These are phyloP conservation scores for Neoniphon sammara DNA, from an alignment of 2,797 vertebrate species.

Conservation along the genomic window DNA sequence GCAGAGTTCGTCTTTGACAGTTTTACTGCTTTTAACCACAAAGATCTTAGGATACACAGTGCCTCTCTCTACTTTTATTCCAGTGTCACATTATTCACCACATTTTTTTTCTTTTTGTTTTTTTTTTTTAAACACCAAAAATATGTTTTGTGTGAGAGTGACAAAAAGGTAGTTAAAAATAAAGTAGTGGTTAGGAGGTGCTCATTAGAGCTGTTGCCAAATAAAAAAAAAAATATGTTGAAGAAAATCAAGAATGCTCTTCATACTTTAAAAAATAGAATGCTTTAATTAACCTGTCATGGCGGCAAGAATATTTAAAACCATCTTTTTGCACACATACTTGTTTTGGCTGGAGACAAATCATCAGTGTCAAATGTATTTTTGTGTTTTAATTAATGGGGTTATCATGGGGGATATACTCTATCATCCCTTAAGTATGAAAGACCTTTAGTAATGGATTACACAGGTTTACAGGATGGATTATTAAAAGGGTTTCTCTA, in stretches of 20 bases:
- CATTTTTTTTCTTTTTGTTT: neutral
- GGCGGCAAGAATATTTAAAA: conserved; percentile 37
- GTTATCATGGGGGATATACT: conserved; percentile 28
- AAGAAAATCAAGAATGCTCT: conserved; percentile 1
- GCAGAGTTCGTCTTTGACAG: conserved; percentile 26
- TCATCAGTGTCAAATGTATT: conserved; percentile 20
- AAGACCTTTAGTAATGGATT: conserved; percentile 59
- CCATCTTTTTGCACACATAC: conserved; percentile 10
- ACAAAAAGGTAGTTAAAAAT: conserved; percentile 64
- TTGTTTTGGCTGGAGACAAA: conserved; percentile 27
- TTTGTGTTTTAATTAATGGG: conserved; percentile 38
- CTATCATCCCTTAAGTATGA: conserved; percentile 40
- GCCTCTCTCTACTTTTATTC: conserved; percentile 27
- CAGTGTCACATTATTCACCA: conserved; percentile 22
- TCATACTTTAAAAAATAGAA: conserved; percentile 34
- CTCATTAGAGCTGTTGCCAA: conserved; percentile 44
- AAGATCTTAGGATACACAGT: conserved; percentile 26
- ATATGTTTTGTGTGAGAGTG: conserved; percentile 17
- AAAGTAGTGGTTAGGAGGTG: conserved; percentile 20
- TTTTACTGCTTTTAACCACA: conserved; percentile 53
- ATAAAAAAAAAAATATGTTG: conserved; percentile 19
- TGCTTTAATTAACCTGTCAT: conserved; percentile 22
- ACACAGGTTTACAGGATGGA: conserved; percentile 43
- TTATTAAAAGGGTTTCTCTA: conserved; percentile 44
- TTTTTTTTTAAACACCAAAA: neutral